A percentile compares a stretch with the other conserved stretches of the same genome.
phyloP scores from a whole-genome alignment of 1,140 invertebrate genomes.

The Nilaparvata lugens region DNA sequence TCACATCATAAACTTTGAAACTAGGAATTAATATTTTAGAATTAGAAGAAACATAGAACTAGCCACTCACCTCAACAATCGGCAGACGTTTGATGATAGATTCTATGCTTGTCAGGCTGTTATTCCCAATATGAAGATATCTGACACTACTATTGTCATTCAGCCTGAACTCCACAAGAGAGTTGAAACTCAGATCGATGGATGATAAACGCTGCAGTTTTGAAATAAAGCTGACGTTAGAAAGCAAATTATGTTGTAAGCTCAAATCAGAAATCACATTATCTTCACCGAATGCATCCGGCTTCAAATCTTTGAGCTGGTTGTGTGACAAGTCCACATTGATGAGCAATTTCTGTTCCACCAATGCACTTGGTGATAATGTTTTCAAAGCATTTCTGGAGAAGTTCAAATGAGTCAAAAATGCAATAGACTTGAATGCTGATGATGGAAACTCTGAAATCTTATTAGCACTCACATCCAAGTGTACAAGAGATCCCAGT shows the following conservation, averaged over 20 bases:
- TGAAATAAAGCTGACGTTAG: not conserved
- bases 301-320: not conserved
- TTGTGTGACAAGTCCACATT: not conserved
- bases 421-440: not conserved
- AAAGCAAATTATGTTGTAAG: not conserved
- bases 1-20: too few species aligned
- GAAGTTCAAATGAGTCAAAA: not conserved
- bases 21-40: too few species aligned
- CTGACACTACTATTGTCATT: too few species aligned
- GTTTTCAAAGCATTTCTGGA: not conserved
- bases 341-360: not conserved
- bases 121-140: not conserved
- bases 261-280: not conserved
- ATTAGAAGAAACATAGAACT: not conserved
- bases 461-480: not conserved
- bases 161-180: too few species aligned
- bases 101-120: not conserved
- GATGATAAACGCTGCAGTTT: not conserved
- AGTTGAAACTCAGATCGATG: not conserved
- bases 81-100: not conserved
- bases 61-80: not conserved
- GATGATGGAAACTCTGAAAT: not conserved
- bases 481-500: not conserved
- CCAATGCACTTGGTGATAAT: not conserved
- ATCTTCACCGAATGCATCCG: not conserved